Evolutionary conservation across 2,888 invertebrate genomes (phyloP).

Genomic region (Sarcophaga variegata): DNA sequence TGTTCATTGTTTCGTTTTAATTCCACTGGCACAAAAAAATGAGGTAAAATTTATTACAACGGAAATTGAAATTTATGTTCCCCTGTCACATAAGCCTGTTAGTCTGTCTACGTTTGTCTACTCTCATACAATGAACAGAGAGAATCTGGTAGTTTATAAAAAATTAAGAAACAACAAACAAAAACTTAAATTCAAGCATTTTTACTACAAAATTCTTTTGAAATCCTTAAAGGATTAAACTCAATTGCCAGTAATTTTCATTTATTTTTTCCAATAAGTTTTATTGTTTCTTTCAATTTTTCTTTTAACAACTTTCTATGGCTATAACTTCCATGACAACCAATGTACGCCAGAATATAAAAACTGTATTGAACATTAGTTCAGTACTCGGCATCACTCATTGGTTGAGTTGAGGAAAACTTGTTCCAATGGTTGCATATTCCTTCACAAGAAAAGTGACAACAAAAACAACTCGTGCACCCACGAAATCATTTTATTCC

Average conservation of each 20-base stretch:
- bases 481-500: slow-evolving; percentile 58
- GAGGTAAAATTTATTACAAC: slow-evolving; percentile 56
- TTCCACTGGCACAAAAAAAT: slow-evolving; percentile 13
- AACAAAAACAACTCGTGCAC: slow-evolving; percentile 2
- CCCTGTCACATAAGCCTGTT: slow-evolving; percentile 27
- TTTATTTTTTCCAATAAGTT: slow-evolving; percentile 38
- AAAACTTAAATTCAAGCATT: too few relatives aligned
- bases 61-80: slow-evolving; percentile 59
- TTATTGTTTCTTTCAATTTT: slow-evolving; percentile 47
- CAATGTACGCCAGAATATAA: slow-evolving; percentile 40
- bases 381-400: slow-evolving; percentile 51
- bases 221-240: slow-evolving; percentile 23
- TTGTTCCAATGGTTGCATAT: slow-evolving; percentile 51
- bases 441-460: slow-evolving; percentile 16
- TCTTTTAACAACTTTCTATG: slow-evolving; percentile 52
- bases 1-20: background rate
- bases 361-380: slow-evolving; percentile 62
- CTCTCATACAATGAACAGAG: too few relatives aligned
- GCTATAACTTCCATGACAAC: slow-evolving; percentile 56
- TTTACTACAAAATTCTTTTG: slow-evolving; percentile 11
- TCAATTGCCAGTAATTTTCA: slow-evolving; percentile 22
- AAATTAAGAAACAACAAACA: too few relatives aligned
- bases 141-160: too few relatives aligned
- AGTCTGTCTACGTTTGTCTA: too few relatives aligned
- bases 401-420: slow-evolving; percentile 43